A percentile compares a stretch with the other conserved stretches of the same genome.
phyloP scores from a whole-genome alignment of 2,113 vertebrate genomes.

The Coracopsis vasa region DNA sequence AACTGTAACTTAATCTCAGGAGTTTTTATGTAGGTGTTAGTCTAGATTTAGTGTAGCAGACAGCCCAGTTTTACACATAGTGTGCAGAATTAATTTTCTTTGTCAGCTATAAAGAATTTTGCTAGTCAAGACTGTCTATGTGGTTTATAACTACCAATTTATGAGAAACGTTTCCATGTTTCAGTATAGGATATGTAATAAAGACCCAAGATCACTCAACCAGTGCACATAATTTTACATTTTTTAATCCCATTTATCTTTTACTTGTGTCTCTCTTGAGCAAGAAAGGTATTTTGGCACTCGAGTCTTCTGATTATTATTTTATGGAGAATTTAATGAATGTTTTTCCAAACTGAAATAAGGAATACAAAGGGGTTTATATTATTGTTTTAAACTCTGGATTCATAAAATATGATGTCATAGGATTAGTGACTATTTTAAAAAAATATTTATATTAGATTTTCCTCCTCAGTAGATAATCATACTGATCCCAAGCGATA shows the following conservation, averaged over 20 bases:
- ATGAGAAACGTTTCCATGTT: not conserved
- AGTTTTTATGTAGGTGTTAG: not conserved
- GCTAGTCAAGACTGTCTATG: not conserved
- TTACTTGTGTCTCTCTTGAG: not conserved
- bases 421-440: not conserved
- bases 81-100: constrained; percentile 22
- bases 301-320: not conserved
- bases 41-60: not conserved
- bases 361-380: not conserved
- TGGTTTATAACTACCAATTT: not conserved
- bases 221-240: not conserved
- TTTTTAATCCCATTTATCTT: not conserved
- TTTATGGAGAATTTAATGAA: not conserved
- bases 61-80: not conserved
- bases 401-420: not conserved
- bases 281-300: not conserved
- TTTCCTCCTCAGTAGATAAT: not conserved
- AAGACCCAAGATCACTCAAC: not conserved
- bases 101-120: not conserved
- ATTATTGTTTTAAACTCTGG: not conserved
- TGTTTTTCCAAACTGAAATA: not conserved
- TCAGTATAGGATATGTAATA: not conserved
- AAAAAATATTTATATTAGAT: not conserved
- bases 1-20: not conserved
- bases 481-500: not conserved